These are phyloP conservation scores for Gymnoscopelus braueri DNA, from an alignment of 2,797 vertebrate genomes.

Conservation along the genomic window DNA sequence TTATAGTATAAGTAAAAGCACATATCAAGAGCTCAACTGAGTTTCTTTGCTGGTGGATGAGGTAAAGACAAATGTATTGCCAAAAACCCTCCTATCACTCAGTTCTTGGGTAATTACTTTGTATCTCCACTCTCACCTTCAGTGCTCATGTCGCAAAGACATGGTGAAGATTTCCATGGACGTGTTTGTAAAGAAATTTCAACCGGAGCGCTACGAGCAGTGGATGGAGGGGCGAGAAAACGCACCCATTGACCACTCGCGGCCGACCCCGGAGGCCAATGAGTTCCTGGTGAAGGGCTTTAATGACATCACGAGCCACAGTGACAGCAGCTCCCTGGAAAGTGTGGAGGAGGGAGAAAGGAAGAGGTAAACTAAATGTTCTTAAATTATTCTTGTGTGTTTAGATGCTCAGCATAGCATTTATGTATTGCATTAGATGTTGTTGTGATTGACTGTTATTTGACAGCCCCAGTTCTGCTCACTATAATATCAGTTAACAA, in stretches of 20 bases:
- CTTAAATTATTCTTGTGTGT: not conserved
- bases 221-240: conserved; percentile 92
- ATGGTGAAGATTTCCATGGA: conserved; percentile 99
- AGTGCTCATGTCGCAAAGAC: conserved; percentile 98
- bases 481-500: too few species aligned
- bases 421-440: too few species aligned
- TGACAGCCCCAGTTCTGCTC: too few species aligned
- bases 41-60: too few species aligned
- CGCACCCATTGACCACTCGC: conserved; percentile 86
- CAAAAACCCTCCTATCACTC: too few species aligned
- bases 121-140: conserved; percentile 12
- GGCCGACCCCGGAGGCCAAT: conserved; percentile 91
- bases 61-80: too few species aligned
- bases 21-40: too few species aligned
- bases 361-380: conserved; percentile 71
- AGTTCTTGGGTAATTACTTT: not conserved
- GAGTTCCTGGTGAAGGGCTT: conserved; percentile 85
- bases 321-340: conserved; percentile 36
- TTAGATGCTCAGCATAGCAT: too few species aligned
- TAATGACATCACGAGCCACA: conserved; percentile 34
- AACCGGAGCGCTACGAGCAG: conserved; percentile 93
- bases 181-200: conserved; percentile 95
- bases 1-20: too few species aligned
- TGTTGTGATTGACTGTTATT: too few species aligned
- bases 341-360: conserved; percentile 71